Evolutionary conservation across 1,140 invertebrate genomes (phyloP).

Genomic region (Leptonema lineaticorne): DNA sequence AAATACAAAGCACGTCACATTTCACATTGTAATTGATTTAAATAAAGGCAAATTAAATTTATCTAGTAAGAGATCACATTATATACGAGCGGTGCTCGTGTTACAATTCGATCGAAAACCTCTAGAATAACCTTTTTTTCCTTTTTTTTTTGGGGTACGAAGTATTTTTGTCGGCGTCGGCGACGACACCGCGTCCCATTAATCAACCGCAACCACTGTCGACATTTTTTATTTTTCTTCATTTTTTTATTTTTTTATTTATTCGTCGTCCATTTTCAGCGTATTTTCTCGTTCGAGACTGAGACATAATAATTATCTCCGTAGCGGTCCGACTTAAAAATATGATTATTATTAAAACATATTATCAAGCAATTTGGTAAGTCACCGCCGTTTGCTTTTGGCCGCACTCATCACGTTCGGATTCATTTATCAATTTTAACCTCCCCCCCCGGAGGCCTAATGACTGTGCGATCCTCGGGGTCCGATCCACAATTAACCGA

Average conservation of each 20-base stretch:
- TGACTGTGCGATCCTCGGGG: background rate
- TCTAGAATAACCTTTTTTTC: too few relatives aligned
- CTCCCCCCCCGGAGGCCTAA: slow-evolving; percentile 2
- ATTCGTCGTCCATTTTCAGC: too few relatives aligned
- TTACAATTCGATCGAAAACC: too few relatives aligned
- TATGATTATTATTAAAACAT: slow-evolving; percentile 38
- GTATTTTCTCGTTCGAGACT: too few relatives aligned
- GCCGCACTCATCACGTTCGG: background rate
- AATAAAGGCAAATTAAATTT: too few relatives aligned
- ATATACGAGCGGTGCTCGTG: too few relatives aligned
- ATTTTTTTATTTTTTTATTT: too few relatives aligned
- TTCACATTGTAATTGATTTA: too few relatives aligned
- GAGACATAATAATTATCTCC: slow-evolving; percentile 26
- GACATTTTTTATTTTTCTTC: too few relatives aligned
- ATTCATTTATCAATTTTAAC: slow-evolving; percentile 32
- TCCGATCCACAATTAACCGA: background rate
- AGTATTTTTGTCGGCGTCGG: slow-evolving; percentile 4
- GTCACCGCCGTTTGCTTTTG: slow-evolving; percentile 35
- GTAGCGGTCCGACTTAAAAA: slow-evolving; percentile 29
- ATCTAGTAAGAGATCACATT: too few relatives aligned
- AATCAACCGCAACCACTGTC: slow-evolving; percentile 26
- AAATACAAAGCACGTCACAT: too few relatives aligned
- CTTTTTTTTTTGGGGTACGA: background rate
- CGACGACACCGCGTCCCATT: slow-evolving; percentile 20
- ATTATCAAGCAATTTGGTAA: slow-evolving; percentile 35